These are phyloP conservation scores for Phoxinus dragarum DNA, from an alignment of 2,797 vertebrate species.

Conservation along the genomic window DNA sequence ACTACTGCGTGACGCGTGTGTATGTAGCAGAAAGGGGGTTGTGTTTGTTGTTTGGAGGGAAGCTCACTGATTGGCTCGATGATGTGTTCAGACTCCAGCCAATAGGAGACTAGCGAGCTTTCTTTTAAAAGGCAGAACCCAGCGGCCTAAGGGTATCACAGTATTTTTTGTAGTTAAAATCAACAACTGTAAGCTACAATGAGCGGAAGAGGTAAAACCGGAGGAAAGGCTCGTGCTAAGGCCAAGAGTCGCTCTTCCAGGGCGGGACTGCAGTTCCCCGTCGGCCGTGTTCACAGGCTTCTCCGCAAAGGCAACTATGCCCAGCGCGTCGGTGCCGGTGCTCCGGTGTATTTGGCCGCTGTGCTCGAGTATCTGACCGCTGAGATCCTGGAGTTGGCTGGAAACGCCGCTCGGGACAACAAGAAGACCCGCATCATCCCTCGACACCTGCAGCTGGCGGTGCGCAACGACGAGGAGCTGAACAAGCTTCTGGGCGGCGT, in stretches of 20 bases:
- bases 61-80: too few species aligned
- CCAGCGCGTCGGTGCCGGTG: background rate
- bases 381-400: constrained; percentile 30
- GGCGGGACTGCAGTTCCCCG: background rate
- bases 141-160: too few species aligned
- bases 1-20: too few species aligned
- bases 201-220: constrained; percentile 37
- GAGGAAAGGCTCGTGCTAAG: background rate
- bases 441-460: constrained; percentile 19
- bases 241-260: constrained; percentile 20
- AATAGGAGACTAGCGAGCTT: too few species aligned
- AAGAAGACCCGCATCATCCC: constrained; percentile 7
- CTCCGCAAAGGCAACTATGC: background rate
- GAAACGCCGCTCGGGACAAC: constrained; percentile 34
- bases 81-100: too few species aligned
- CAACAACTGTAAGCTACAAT: fast-evolving
- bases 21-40: too few species aligned
- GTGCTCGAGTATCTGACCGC: constrained; percentile 17
- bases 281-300: background rate
- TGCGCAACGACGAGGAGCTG: background rate
- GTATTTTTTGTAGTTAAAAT: too few species aligned
- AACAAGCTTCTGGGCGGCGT: background rate
- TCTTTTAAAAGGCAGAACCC: too few species aligned
- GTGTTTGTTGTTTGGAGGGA: too few species aligned
- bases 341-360: constrained; percentile 19